These are phyloP conservation scores for Neoniphon sammara DNA, from an alignment of 2,797 vertebrate species.

Conservation along the genomic window DNA sequence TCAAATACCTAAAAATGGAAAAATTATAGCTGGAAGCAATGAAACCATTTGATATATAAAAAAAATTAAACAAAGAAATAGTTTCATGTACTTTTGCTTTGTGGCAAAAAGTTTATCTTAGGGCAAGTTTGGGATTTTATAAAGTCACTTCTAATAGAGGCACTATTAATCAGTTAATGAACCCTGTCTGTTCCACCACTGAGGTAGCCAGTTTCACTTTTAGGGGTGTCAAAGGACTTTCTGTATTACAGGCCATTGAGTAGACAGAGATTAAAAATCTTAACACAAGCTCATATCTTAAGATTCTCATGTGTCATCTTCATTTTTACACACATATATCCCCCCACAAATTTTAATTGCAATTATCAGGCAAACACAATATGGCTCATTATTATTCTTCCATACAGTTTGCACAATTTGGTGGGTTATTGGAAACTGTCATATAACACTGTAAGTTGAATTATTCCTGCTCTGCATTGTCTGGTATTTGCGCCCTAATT, in stretches of 20 bases:
- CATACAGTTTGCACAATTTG: constrained; percentile 15
- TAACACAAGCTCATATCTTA: constrained; percentile 6
- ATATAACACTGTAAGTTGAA: constrained; percentile 13
- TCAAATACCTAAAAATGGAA: constrained; percentile 4
- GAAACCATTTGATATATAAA: neutral
- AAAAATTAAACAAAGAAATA: neutral
- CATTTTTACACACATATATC: neutral
- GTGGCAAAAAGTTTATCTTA: neutral
- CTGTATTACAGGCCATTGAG: neutral
- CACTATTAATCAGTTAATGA: neutral
- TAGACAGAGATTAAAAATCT: neutral
- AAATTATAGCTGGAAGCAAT: neutral
- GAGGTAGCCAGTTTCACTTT: neutral
- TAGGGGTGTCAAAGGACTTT: neutral
- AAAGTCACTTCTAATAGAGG: neutral
- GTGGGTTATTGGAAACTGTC: constrained; percentile 31
- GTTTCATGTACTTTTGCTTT: too few relatives aligned
- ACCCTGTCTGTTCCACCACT: neutral
- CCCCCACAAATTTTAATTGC: neutral
- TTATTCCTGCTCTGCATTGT: constrained; percentile 30
- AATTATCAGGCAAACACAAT: constrained; percentile 13
- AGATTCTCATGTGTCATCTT: constrained; percentile 1
- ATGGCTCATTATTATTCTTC: constrained; percentile 19
- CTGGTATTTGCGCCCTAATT: constrained; percentile 61
- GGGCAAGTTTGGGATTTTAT: neutral